Evolutionary conservation across 2,888 invertebrate species (phyloP), one percentile per base, ranked within the genome.

Genomic region (Athalia rosae): DNA sequence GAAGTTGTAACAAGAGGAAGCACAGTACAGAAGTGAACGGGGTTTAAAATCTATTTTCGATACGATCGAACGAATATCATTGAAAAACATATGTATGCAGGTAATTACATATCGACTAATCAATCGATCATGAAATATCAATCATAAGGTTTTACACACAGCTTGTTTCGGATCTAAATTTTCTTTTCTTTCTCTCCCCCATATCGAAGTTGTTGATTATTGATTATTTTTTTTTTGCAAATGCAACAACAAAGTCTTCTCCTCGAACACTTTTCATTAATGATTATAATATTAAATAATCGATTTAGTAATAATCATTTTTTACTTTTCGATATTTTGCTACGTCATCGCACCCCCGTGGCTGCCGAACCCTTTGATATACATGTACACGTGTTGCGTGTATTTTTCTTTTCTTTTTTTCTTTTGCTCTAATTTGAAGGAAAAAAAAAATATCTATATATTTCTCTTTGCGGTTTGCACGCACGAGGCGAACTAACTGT

Each of bases 401-500:
- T 58, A 15, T 69, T 1, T 63, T 4, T 48, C 48, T 13, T 48
- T 15, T 7, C 13, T 13, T 13, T 48, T 66, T 66, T 66, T 3
- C 45, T 48, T 47, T 8, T n/a, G n/a, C 66, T 66, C 13, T 9
- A 9, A 6, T 64, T 64, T 45, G 4, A 0, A 67, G 67, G 53
- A 67, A 53, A 28, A 2, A 28, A 28, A 28, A 1, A 28, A 28
- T 28, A 28, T 28, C 2, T 2, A 28, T 28, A 28, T 28, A 2
- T 2, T 28, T 28, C n/a, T 28, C 28, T 58, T 13, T 71, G 50
- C 50, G 71, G 71, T 58, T 45, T 71, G 9, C 41, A 58, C 71
- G 61, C 59, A 62, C 74, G 74, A 50, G 74, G 74, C 59, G 61
- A 61, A 74, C 13, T 48, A 59, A 74, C 74, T 50, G 74, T 62